Evolutionary conservation across 2,113 vertebrate species (phyloP), one percentile per base, ranked within the genome.

Genomic region (Arizona elegans): DNA sequence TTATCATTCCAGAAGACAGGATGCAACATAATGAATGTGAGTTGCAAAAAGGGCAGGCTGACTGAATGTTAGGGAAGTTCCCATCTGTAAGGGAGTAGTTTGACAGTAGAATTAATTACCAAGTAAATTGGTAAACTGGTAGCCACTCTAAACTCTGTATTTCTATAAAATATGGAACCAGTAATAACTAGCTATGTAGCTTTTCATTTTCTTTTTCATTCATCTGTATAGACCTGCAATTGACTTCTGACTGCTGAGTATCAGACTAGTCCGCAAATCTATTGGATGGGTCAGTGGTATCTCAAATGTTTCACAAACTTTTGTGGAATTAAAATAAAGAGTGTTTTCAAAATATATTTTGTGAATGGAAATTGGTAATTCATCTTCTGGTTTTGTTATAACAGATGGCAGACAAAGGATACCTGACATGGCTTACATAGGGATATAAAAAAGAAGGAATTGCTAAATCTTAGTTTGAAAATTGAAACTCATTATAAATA

Each of bases 141-240:
- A 81, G 33, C 75, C 75, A 43, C 88, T 91, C 93, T 92, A 95
- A 96, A 52, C 54, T 12, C 90, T 90, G 56, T 93, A 55, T 21
- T 92, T 13, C 95, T 17, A 75, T 85, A 94, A 95, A 96, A 94
- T 96, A 94, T 93, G 91, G 24, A 87, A 56, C 19, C 52, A 96
- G 93, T 55, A 95, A 90, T 21, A 91, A 56, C 93, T 38, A 96
- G 93, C 91, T 53, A 90, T 92, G 94, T 96, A 21, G 50, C n/a
- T 81, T 11, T 81, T 65, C 33, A 43, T 43, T 81, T 43, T 23
- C 17, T 3, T 91, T 75, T 91, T 54, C 62, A 38, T 91, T 33
- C 26, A 13, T n/a, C 47, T 29, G n/a, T 70, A 75, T 33, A 33
- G 47, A 10, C 58, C 65, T 15, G 9, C 5, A 23, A 29, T 65